Conservation (phyloP, 2,113 vertebrate genomes). For the Hippoglossus stenolepis region DNA sequence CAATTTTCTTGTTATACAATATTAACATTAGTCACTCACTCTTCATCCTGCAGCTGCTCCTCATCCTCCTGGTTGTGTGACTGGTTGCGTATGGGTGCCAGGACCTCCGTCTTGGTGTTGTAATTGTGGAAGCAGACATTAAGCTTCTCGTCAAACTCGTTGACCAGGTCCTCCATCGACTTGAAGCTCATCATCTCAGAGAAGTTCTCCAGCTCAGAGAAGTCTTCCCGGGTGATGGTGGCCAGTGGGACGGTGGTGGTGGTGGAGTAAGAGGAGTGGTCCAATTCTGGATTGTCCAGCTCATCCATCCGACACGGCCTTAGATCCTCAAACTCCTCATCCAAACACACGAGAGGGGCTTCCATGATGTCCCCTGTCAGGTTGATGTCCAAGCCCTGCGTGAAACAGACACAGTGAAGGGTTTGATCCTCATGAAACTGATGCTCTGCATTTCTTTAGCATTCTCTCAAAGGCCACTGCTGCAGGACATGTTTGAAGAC, state of each 20-base stretch:
- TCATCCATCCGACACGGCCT: slow-evolving; percentile 86
- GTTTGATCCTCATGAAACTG: not conserved
- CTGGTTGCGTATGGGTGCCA: slow-evolving; percentile 91
- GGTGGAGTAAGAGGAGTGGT: slow-evolving; percentile 76
- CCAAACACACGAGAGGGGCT: slow-evolving; percentile 92
- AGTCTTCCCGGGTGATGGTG: slow-evolving; percentile 87
- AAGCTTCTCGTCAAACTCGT: slow-evolving; percentile 95
- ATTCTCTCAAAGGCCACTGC: not conserved
- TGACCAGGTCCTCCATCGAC: slow-evolving; percentile 96
- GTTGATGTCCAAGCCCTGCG: slow-evolving; percentile 47
- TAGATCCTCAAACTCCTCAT: slow-evolving; percentile 94
- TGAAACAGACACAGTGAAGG: not conserved
- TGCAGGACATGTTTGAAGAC: not conserved
- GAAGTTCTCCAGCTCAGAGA: slow-evolving; percentile 95
- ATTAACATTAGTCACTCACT: slow-evolving; percentile 82
- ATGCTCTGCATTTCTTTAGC: not conserved
- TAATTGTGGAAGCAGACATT: slow-evolving; percentile 96
- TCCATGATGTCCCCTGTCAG: slow-evolving; percentile 84
- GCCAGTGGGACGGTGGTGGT: slow-evolving; percentile 78
- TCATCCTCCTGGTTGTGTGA: slow-evolving; percentile 89
- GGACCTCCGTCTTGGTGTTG: slow-evolving; percentile 92
- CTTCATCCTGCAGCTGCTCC: slow-evolving; percentile 90
- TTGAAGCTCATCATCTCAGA: slow-evolving; percentile 97
- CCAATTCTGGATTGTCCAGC: slow-evolving; percentile 75
- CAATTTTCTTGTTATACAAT: not conserved